Evolutionary conservation across 2,888 invertebrate genomes (phyloP).

Genomic region (Falcaria lacertinaria): DNA sequence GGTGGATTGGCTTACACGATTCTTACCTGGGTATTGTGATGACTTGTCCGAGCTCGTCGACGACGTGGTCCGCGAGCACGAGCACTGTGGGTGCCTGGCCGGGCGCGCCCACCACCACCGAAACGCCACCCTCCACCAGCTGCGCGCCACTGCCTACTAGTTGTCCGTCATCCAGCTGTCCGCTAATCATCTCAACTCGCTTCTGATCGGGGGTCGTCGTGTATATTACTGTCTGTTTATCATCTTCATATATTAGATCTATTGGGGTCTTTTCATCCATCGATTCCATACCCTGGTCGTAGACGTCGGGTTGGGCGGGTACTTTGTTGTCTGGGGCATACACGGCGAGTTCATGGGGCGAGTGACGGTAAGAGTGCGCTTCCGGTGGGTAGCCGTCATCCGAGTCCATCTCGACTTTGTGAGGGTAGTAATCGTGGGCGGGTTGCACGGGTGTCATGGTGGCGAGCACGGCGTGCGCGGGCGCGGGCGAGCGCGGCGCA

Average conservation of each 20-base stretch:
- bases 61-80: constrained; percentile 85
- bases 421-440: constrained; percentile 84
- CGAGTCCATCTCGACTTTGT: constrained; percentile 82
- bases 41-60: constrained; percentile 84
- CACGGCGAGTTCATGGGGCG: constrained; percentile 73
- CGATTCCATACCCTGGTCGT: constrained; percentile 72
- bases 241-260: constrained; percentile 91
- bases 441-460: constrained; percentile 92
- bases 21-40: constrained; percentile 84
- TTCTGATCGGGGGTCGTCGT: constrained; percentile 89
- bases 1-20: no score
- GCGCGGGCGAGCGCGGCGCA: constrained; percentile 81
- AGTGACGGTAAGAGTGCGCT: constrained; percentile 79
- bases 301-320: constrained; percentile 75
- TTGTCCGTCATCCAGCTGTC: constrained; percentile 81
- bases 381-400: constrained; percentile 81
- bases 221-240: constrained; percentile 91
- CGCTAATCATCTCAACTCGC: constrained; percentile 88
- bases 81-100: constrained; percentile 81
- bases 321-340: constrained; percentile 80
- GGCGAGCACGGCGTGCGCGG: constrained; percentile 87
- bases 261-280: constrained; percentile 86
- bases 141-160: constrained; percentile 72
- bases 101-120: constrained; percentile 72
- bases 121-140: constrained; percentile 75